A percentile compares a stretch with the other conserved stretches of the same genome.
Evolutionary conservation across 1,140 invertebrate species (phyloP).

Genomic region (Cydia amplana): DNA sequence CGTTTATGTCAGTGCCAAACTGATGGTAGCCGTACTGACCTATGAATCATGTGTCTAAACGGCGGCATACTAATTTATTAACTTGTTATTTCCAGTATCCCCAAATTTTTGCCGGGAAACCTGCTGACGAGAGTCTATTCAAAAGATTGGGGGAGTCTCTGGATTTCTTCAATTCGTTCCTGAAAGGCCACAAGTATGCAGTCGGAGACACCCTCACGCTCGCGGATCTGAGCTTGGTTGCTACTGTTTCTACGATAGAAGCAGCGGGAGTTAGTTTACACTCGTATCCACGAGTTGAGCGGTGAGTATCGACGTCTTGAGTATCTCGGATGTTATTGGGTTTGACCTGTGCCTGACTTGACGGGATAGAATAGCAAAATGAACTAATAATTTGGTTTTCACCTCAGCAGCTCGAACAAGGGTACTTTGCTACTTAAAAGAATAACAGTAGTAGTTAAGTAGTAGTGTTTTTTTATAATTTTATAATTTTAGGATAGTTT

Average conservation of each 20-base stretch:
- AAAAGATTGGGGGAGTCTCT: constrained; percentile 82
- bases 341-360: background rate
- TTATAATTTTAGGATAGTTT: no score
- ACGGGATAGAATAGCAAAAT: no score
- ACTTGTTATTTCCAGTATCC: constrained; percentile 82
- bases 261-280: constrained; percentile 81
- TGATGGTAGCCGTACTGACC: no score
- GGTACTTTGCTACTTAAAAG: no score
- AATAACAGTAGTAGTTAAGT: no score
- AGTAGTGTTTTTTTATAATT: no score
- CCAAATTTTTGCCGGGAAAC: constrained; percentile 80
- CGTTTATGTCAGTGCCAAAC: no score
- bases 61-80: background rate
- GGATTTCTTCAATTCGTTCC: constrained; percentile 82
- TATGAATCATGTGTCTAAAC: background rate
- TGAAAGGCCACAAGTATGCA: constrained; percentile 81
- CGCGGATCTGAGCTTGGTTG: constrained; percentile 83
- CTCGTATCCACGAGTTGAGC: constrained; percentile 82
- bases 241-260: constrained; percentile 82
- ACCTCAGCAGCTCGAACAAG: no score
- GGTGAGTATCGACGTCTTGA: constrained; percentile 32
- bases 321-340: background rate
- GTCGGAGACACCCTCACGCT: constrained; percentile 85
- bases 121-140: constrained; percentile 80
- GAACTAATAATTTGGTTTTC: background rate